Evolutionary conservation across 1,140 invertebrate genomes (phyloP).

Genomic region (Cecropterus lyciades): DNA sequence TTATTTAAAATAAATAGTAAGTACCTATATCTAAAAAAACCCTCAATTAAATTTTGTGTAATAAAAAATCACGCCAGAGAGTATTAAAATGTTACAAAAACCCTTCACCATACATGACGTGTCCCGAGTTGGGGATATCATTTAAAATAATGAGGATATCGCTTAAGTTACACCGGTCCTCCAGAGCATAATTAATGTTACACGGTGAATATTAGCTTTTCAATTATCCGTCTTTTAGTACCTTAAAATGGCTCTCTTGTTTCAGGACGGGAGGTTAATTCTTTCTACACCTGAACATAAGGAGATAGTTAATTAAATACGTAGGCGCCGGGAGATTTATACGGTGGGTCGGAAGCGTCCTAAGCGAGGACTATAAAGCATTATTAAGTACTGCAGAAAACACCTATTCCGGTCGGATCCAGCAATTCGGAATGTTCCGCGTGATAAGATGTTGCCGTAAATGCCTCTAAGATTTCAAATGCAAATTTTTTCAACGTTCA

Average conservation of each 20-base stretch:
- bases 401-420: conserved; percentile 25
- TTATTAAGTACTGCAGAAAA: conserved; percentile 38
- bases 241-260: conserved; percentile 69
- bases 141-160: conserved; percentile 72
- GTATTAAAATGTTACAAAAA: conserved; percentile 1
- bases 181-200: conserved; percentile 75
- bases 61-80: neutral
- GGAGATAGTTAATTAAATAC: conserved; percentile 74
- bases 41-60: too few species aligned
- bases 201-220: conserved; percentile 77
- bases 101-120: conserved; percentile 7
- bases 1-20: too few species aligned
- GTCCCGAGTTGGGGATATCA: conserved; percentile 39
- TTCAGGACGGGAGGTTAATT: conserved; percentile 48
- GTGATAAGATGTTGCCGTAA: conserved; percentile 24
- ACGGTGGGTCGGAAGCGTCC: conserved; percentile 38
- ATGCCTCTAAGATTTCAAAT: conserved; percentile 21
- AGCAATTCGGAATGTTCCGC: conserved; percentile 29
- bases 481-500: conserved; percentile 21
- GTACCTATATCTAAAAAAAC: too few species aligned
- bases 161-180: conserved; percentile 62
- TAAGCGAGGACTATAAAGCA: conserved; percentile 46
- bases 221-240: conserved; percentile 76
- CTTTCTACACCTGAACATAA: conserved; percentile 56
- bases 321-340: conserved; percentile 58